phyloP scores from a whole-genome alignment of 2,888 invertebrate genomes.

The Didymodactylos carnosus region DNA sequence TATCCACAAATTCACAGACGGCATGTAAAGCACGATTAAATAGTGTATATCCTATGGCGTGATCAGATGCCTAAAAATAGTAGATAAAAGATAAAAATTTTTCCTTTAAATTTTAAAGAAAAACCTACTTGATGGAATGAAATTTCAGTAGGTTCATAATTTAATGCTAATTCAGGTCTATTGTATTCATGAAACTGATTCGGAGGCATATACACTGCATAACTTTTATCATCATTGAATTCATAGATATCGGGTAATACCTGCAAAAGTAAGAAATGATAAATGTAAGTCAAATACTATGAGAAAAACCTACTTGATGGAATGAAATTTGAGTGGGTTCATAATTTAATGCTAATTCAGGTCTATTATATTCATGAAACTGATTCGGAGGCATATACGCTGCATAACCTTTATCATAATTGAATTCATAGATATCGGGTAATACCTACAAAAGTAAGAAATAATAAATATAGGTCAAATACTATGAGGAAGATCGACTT shows the following conservation, averaged over 20 bases:
- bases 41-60: neutral
- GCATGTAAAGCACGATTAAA: neutral
- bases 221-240: neutral
- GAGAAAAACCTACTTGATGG: neutral
- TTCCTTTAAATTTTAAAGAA: no score
- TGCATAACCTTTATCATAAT: neutral
- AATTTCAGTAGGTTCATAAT: neutral
- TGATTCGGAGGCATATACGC: neutral
- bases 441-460: no score
- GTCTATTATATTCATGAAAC: neutral
- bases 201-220: neutral
- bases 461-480: no score
- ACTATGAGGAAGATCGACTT: no score
- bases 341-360: neutral
- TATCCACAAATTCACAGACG: neutral
- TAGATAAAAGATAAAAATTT: neutral
- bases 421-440: neutral
- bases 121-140: neutral
- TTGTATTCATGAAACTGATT: neutral
- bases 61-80: neutral
- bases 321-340: neutral
- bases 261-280: neutral
- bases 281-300: neutral
- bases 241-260: neutral
- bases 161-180: neutral